Evolutionary conservation across 2,888 invertebrate species (phyloP).

Genomic region (Smittia sp.): DNA sequence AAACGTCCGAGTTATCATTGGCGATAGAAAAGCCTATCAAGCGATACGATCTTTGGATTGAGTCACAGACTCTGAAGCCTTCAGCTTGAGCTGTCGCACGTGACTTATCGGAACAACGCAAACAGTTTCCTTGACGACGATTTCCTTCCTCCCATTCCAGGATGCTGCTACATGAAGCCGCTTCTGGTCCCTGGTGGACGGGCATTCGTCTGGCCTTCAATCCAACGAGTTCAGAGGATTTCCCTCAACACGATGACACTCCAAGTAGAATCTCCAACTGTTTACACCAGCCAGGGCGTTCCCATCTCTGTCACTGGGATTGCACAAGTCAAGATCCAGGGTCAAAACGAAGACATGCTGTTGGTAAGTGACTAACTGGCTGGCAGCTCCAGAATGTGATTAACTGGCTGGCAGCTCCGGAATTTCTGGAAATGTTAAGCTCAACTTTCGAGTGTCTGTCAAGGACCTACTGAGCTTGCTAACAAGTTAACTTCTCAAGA

Average conservation of each 20-base stretch:
- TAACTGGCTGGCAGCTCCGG: no score
- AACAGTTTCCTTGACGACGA: no score
- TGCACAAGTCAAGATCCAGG: conserved; percentile 86
- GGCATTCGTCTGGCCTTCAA: conserved; percentile 94
- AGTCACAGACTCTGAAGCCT: no score
- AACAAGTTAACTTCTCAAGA: no score
- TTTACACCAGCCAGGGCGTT: conserved; percentile 94
- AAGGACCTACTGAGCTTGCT: no score
- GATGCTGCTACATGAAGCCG: conserved; percentile 93
- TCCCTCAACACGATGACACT: conserved; percentile 96
- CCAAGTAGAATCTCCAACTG: conserved; percentile 91
- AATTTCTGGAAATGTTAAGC: no score
- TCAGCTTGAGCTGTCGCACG: no score
- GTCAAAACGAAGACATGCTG: conserved; percentile 72
- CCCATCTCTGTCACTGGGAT: conserved; percentile 97
- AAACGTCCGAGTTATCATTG: not conserved
- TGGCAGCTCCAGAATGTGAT: no score
- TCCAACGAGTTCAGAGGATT: conserved; percentile 85
- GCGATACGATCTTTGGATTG: no score
- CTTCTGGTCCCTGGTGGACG: conserved; percentile 92
- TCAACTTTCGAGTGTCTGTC: no score
- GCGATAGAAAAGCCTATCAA: not conserved
- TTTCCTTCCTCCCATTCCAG: conserved; percentile 56
- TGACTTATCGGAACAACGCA: no score
- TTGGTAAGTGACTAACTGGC: conserved; percentile 49